Percentiles rank a stretch among this genome's conserved stretches.
phyloP scores from a whole-genome alignment of 2,797 vertebrate genomes.

The Enteromius mattozi region DNA sequence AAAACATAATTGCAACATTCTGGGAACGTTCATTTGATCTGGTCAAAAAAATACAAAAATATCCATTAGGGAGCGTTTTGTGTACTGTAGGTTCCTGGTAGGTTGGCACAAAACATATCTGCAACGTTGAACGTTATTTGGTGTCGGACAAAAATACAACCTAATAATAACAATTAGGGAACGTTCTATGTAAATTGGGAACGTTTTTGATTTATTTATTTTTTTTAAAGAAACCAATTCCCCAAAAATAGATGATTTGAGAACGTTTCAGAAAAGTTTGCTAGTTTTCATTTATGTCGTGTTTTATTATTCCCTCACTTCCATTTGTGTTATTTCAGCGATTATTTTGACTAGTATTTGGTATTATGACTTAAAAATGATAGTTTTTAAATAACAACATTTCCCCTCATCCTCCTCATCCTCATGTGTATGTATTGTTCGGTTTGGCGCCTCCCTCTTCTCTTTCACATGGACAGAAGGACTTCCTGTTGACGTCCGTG shows the following conservation, averaged over 20 bases:
- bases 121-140: background rate
- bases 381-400: background rate
- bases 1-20: too few relatives aligned
- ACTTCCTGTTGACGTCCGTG: slow-evolving; percentile 82
- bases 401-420: background rate
- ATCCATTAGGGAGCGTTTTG: too few relatives aligned
- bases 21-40: background rate
- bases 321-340: background rate
- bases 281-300: background rate
- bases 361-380: background rate
- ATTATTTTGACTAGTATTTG: background rate
- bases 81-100: too few relatives aligned
- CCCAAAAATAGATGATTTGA: too few relatives aligned
- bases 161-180: too few relatives aligned
- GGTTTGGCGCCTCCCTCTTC: slow-evolving; percentile 40
- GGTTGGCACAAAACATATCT: too few relatives aligned
- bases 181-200: too few relatives aligned
- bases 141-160: background rate
- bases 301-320: background rate
- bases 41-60: background rate
- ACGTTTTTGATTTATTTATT: too few relatives aligned
- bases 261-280: background rate
- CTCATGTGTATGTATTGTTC: background rate
- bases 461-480: slow-evolving; percentile 6
- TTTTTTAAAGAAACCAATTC: too few relatives aligned